A percentile compares a stretch with the other conserved stretches of the same genome.
These are phyloP conservation scores for Tenodera sinensis DNA, from an alignment of 2,888 invertebrate genomes.

Conservation along the genomic window DNA sequence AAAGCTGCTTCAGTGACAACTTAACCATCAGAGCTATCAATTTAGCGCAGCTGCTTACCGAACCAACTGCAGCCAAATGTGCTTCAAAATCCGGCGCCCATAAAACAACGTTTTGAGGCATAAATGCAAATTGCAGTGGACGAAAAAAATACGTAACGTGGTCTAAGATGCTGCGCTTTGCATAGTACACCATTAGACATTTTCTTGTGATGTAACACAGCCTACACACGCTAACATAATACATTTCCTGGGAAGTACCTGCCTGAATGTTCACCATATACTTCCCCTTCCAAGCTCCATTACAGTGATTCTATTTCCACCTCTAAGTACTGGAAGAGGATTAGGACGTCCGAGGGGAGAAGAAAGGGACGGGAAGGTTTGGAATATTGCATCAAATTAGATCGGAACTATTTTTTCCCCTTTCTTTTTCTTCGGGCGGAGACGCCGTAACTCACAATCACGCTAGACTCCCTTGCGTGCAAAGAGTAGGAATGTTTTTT, in stretches of 20 bases:
- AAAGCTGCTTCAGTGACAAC: too few species aligned
- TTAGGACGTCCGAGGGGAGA: neutral
- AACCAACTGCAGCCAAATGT: neutral
- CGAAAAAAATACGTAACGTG: neutral
- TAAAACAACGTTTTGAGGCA: neutral
- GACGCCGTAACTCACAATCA: constrained; percentile 26
- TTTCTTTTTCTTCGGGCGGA: constrained; percentile 26
- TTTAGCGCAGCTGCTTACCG: too few species aligned
- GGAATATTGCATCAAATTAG: constrained; percentile 31
- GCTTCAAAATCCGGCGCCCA: neutral
- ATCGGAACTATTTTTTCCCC: constrained; percentile 29
- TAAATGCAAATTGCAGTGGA: neutral
- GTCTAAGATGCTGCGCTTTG: neutral
- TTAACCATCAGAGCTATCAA: too few species aligned
- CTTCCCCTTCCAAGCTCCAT: constrained; percentile 5
- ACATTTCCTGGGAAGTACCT: constrained; percentile 31
- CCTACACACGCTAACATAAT: constrained; percentile 28
- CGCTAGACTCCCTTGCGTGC: constrained; percentile 17
- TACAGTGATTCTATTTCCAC: constrained; percentile 28
- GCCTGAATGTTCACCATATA: constrained; percentile 14
- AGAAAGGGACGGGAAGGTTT: neutral
- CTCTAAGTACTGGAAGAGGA: constrained; percentile 21
- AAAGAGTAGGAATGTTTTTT: constrained; percentile 28
- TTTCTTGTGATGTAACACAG: constrained; percentile 20
- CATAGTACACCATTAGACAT: neutral